These are phyloP conservation scores for Hoplostethus mediterraneus DNA, from an alignment of 2,797 vertebrate genomes.

Conservation along the genomic window DNA sequence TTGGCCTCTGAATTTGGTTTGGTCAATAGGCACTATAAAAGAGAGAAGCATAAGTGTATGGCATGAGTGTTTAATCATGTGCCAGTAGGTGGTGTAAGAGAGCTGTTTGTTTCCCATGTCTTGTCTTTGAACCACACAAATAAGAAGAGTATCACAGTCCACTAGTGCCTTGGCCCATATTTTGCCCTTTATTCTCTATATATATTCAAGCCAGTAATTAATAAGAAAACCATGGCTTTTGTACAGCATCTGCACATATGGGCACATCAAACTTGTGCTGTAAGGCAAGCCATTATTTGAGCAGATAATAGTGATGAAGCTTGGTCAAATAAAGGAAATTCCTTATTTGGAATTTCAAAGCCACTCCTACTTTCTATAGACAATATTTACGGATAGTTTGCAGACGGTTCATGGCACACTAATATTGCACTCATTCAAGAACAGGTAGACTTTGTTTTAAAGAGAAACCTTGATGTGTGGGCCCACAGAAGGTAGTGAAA, in stretches of 20 bases:
- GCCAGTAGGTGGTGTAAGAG: conserved; percentile 65
- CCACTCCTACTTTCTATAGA: too few species aligned
- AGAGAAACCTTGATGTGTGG: too few species aligned
- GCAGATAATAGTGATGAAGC: not conserved
- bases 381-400: too few species aligned
- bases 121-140: not conserved
- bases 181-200: not conserved
- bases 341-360: too few species aligned
- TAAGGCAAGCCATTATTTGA: not conserved
- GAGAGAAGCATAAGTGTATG: conserved; percentile 18
- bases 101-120: conserved; percentile 6
- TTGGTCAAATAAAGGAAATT: too few species aligned
- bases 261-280: not conserved
- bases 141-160: not conserved
- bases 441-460: too few species aligned
- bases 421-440: too few species aligned
- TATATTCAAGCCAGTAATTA: not conserved
- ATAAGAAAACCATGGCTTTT: not conserved
- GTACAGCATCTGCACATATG: not conserved
- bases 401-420: too few species aligned
- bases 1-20: not conserved
- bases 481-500: too few species aligned
- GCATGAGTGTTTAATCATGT: not conserved
- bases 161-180: not conserved
- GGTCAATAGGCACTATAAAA: not conserved